phyloP scores from a whole-genome alignment of 2,888 invertebrate genomes.

The Agonopterix alstromeriana region DNA sequence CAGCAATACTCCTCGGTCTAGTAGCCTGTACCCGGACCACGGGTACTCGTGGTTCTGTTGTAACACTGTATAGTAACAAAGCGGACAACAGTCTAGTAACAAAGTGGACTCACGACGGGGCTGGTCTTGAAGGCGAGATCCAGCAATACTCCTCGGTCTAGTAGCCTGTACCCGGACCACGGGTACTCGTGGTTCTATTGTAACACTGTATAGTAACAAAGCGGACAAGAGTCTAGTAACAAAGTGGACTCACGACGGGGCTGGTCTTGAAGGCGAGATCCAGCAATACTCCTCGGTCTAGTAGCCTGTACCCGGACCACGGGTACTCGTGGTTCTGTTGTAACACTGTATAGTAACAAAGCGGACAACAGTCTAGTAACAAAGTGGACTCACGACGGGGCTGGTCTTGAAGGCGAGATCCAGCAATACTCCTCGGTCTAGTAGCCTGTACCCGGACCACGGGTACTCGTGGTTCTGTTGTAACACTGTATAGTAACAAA shows the following conservation, averaged over 20 bases:
- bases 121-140: too few relatives aligned
- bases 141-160: too few relatives aligned
- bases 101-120: too few relatives aligned
- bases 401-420: conserved; percentile 85
- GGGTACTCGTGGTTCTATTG: too few relatives aligned
- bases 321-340: conserved; percentile 87
- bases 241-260: conserved; percentile 53
- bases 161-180: too few relatives aligned
- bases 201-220: too few relatives aligned
- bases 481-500: too few relatives aligned
- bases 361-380: not conserved
- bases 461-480: conserved; percentile 83
- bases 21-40: conserved; percentile 88
- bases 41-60: conserved; percentile 87
- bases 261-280: conserved; percentile 85
- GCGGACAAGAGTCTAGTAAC: too few relatives aligned
- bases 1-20: conserved; percentile 85
- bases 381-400: conserved; percentile 18
- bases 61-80: conserved; percentile 61
- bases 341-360: conserved; percentile 63
- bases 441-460: conserved; percentile 88
- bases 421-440: conserved; percentile 85
- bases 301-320: conserved; percentile 88
- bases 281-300: conserved; percentile 85
- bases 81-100: too few relatives aligned